Conservation (phyloP, 2,797 vertebrate genomes). For the Hoplostethus atlanticus region DNA sequence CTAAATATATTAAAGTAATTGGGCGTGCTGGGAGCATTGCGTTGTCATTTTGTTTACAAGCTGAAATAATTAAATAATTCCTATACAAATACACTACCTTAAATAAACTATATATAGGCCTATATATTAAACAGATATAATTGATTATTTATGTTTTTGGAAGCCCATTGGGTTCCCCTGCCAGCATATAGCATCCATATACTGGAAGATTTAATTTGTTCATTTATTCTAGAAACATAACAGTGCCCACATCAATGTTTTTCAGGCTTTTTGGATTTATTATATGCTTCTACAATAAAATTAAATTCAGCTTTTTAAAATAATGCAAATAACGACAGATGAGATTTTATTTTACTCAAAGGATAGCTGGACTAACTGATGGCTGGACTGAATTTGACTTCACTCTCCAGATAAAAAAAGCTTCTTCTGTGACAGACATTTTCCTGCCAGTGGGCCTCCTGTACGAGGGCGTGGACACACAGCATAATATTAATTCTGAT, state of each 20-base stretch:
- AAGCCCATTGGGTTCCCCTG: too few species aligned
- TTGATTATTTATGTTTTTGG: too few species aligned
- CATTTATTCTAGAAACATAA: neutral
- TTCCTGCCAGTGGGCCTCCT: slow-evolving; percentile 15
- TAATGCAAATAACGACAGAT: neutral
- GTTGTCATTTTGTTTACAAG: too few species aligned
- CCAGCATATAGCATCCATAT: neutral
- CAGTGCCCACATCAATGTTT: too few species aligned
- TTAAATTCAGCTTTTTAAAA: neutral
- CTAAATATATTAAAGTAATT: too few species aligned
- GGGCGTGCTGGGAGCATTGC: too few species aligned
- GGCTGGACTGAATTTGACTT: neutral
- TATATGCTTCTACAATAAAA: neutral
- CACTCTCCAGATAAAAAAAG: neutral
- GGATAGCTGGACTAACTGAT: neutral
- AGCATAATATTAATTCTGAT: slow-evolving; percentile 12
- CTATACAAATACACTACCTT: too few species aligned
- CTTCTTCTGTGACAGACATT: too few species aligned
- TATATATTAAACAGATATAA: too few species aligned
- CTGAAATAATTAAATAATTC: too few species aligned
- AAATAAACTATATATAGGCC: too few species aligned
- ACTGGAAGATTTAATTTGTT: neutral
- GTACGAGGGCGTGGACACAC: slow-evolving; percentile 49
- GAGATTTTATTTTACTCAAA: neutral
- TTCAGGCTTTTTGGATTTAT: neutral